These are phyloP conservation scores for Paramisgurnus dabryanus DNA, from an alignment of 2,113 vertebrate species.

Conservation along the genomic window DNA sequence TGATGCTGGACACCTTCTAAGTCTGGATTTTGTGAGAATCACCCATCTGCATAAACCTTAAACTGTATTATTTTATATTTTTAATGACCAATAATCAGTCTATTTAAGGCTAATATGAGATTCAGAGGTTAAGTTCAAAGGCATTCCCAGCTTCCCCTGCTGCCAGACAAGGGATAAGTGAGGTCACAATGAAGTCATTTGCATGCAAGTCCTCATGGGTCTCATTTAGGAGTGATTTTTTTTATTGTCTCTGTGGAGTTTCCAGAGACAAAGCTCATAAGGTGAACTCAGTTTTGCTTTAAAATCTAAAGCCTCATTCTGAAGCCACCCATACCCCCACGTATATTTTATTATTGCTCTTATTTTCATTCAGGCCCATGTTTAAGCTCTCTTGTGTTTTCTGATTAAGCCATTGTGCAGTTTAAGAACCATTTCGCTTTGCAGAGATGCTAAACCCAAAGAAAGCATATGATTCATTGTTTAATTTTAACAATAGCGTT, in stretches of 20 bases:
- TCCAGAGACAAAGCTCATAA: slow-evolving; percentile 60
- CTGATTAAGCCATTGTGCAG: slow-evolving; percentile 38
- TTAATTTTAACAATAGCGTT: background rate
- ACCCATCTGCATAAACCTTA: background rate
- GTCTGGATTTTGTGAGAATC: too few species aligned
- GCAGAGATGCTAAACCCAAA: background rate
- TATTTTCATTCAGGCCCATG: slow-evolving; percentile 3
- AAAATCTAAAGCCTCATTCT: slow-evolving; percentile 59
- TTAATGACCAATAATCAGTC: background rate
- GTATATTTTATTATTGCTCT: slow-evolving; percentile 47
- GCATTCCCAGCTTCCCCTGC: background rate
- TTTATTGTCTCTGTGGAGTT: slow-evolving; percentile 23
- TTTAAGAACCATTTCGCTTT: slow-evolving; percentile 23
- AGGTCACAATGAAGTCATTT: background rate
- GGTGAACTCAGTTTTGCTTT: slow-evolving; percentile 62
- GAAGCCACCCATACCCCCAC: background rate
- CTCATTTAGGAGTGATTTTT: slow-evolving; percentile 51
- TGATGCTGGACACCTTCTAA: too few species aligned
- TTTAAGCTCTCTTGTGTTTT: slow-evolving; percentile 12
- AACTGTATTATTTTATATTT: background rate
- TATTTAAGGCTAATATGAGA: background rate
- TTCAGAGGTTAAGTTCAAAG: slow-evolving; percentile 1
- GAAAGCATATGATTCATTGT: slow-evolving; percentile 1
- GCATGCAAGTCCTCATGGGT: slow-evolving; percentile 45
- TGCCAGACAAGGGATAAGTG: background rate